Conservation (phyloP, 2,113 vertebrate genomes). For the Platysternon megacephalum region DNA sequence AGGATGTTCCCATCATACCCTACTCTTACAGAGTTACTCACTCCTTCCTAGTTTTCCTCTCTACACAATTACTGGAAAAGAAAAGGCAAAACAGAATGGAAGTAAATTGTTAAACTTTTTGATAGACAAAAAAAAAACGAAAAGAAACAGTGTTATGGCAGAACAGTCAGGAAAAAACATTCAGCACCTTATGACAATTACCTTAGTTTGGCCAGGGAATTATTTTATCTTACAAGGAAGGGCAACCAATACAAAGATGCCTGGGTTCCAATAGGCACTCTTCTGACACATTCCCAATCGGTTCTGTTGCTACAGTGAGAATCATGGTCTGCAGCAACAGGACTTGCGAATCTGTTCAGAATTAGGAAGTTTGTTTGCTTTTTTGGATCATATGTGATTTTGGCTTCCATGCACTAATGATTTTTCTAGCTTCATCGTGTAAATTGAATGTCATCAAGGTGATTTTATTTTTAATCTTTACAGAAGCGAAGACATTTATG, state of each 20-base stretch:
- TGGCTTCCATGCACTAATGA: background rate
- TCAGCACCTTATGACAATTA: background rate
- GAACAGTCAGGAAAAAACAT: background rate
- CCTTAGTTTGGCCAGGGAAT: background rate
- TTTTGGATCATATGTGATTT: background rate
- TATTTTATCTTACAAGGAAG: background rate
- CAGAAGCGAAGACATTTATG: constrained; percentile 11
- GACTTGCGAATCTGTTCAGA: background rate
- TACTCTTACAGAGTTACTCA: background rate
- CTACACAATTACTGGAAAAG: background rate
- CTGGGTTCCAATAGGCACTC: background rate
- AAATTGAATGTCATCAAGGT: background rate
- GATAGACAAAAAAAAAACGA: background rate
- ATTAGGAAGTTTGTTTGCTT: background rate
- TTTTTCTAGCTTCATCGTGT: background rate
- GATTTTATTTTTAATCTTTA: constrained; percentile 37
- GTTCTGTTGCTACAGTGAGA: background rate
- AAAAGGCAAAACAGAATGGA: background rate
- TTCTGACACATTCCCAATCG: background rate
- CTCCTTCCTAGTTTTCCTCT: background rate
- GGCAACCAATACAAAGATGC: background rate
- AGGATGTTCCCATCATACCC: background rate
- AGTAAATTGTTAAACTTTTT: background rate
- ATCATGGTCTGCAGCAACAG: background rate
- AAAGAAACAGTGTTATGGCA: background rate